These are phyloP conservation scores for Argyrosomus japonicus DNA, from an alignment of 2,113 vertebrate genomes.

Conservation along the genomic window DNA sequence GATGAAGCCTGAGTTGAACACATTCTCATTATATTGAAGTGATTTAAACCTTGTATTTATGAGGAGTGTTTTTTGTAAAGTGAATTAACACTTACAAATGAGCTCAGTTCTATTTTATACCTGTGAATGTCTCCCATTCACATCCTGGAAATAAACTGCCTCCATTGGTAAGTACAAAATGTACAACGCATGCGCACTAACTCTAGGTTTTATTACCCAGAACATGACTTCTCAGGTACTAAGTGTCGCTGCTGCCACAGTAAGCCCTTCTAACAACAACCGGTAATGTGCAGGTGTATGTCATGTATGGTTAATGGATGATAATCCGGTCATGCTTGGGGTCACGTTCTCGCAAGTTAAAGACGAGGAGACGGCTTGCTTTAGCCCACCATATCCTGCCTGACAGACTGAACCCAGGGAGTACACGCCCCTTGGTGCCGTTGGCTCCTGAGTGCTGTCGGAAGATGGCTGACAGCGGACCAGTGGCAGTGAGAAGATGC, in stretches of 20 bases:
- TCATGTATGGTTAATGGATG: accelerated
- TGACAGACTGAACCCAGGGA: constrained; percentile 47
- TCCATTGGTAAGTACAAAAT: too few species aligned
- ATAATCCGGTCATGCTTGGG: accelerated
- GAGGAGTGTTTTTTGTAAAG: background rate
- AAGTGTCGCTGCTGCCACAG: too few species aligned
- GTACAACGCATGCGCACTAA: background rate
- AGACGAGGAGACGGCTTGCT: accelerated
- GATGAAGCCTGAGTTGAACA: too few species aligned
- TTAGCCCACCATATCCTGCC: background rate
- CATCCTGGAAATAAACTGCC: too few species aligned
- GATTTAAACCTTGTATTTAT: too few species aligned
- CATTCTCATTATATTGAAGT: too few species aligned
- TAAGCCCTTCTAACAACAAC: accelerated
- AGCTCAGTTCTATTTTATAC: background rate
- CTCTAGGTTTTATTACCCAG: accelerated
- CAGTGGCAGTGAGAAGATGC: constrained; percentile 50
- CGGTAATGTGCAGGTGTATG: background rate
- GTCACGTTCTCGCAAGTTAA: background rate
- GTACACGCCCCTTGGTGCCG: accelerated
- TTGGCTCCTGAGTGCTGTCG: background rate
- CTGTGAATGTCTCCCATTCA: background rate
- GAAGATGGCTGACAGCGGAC: constrained; percentile 76
- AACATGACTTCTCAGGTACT: background rate
- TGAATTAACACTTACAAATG: background rate